Evolutionary conservation across 1,140 invertebrate genomes (phyloP).

Genomic region (Drosophila mojavensis): DNA sequence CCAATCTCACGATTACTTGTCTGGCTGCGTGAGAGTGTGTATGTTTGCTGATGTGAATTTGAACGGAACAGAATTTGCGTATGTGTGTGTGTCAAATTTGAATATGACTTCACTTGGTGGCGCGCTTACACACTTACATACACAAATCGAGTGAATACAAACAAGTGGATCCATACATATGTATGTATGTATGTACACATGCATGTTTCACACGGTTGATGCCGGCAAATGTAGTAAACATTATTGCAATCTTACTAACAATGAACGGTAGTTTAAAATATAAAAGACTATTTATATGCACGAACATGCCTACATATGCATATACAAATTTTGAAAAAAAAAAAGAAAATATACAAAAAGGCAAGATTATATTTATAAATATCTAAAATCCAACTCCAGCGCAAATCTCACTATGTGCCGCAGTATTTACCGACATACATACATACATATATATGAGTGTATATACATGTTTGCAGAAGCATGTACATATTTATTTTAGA

Average conservation of each 20-base stretch:
- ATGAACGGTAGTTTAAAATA: neutral
- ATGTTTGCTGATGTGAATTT: neutral
- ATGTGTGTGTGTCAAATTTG: neutral
- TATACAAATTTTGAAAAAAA: neutral
- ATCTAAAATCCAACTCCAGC: neutral
- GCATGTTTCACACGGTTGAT: neutral
- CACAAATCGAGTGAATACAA: neutral
- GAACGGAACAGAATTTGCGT: neutral
- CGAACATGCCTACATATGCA: neutral
- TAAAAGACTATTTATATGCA: neutral
- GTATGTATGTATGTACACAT: neutral
- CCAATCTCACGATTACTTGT: constrained; percentile 1
- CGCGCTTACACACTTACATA: too few species aligned
- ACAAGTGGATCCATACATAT: neutral
- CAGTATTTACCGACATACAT: neutral
- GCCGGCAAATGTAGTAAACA: constrained; percentile 19
- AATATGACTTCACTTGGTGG: neutral
- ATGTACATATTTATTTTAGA: constrained; percentile 9
- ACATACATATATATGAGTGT: neutral
- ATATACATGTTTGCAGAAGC: too few species aligned
- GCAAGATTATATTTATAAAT: neutral
- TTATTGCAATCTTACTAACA: constrained; percentile 8
- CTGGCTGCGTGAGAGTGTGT: neutral
- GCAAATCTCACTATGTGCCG: neutral
- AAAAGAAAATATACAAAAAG: neutral